Base-by-base conservation (phyloP, 2,797 vertebrate species). In the Syngnathus rostellatus region DNA sequence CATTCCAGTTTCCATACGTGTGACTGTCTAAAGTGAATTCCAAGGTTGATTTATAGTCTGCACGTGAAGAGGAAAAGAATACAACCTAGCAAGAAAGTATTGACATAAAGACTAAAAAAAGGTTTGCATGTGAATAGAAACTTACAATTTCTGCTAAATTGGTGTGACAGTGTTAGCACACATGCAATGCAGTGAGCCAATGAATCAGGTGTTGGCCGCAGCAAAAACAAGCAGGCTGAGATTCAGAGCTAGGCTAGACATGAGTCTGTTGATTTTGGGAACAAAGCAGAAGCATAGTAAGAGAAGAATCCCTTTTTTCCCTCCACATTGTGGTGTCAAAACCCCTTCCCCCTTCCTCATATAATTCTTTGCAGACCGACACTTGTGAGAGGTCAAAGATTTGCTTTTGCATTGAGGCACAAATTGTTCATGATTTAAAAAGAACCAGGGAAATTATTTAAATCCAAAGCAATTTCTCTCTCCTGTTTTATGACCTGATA, bases 201-300 rank as follows among this genome's bases (percentile, higher is more conserved):
- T 79, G 77, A 83, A 77, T 75, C 73, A 76, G 58, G 54, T 79
- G 69, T 72, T 79, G 77, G 73, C 72, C 72, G 69, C 69, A 75
- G 75, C 73, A 76, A 59, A 85, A 71, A 83, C 43, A 59, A 77
- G 72, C 76, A 71, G n/a, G 50, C 2, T 21, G 50, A 72, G 81
- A 87, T 89, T 85, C 87, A 88, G 78, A 79, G 78, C 80, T 70
- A 79, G 81, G 79, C 77, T 72, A 74, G 80, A 84, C 71, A 17
- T 69, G 70, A 75, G 66, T 72, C 64, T 66, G 74, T 71, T 74
- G 73, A 80, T 85, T 74, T 68, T 82, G 67, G 72, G 80, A 81
- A 72, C 71, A 37, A 40, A 62, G 68, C 40, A 70, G 63, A 74
- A 21, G 50, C 50, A 51, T 21, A 19, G 21, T 51, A 19, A 51